phyloP scores from a whole-genome alignment of 1,140 invertebrate genomes.

The Bombus haemorrhoidalis region DNA sequence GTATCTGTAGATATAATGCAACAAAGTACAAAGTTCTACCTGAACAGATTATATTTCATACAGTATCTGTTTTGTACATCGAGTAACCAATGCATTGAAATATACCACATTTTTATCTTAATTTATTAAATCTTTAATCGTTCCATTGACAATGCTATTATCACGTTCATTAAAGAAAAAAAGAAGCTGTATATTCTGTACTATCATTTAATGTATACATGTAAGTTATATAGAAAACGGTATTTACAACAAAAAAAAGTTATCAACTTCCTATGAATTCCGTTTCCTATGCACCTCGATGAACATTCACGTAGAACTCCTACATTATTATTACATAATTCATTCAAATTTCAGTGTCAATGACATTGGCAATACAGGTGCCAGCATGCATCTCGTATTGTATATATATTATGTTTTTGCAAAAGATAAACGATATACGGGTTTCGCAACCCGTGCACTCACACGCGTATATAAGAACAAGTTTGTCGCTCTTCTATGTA shows the following conservation, averaged over 20 bases:
- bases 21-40: constrained; percentile 59
- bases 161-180: constrained; percentile 1
- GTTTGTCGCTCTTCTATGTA: constrained; percentile 47
- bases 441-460: constrained; percentile 37
- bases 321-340: constrained; percentile 33
- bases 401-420: constrained; percentile 19
- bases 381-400: constrained; percentile 70
- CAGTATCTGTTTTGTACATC: constrained; percentile 55
- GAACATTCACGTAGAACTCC: neutral
- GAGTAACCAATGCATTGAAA: constrained; percentile 50
- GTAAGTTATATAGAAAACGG: constrained; percentile 3
- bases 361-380: constrained; percentile 69
- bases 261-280: neutral
- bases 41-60: constrained; percentile 59
- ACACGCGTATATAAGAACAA: constrained; percentile 66
- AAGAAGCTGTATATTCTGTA: neutral
- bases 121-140: constrained; percentile 46
- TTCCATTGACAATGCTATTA: constrained; percentile 36
- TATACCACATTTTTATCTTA: constrained; percentile 53
- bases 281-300: constrained; percentile 6
- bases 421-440: constrained; percentile 60
- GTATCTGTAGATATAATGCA: constrained; percentile 44
- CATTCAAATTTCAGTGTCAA: constrained; percentile 54
- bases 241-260: neutral
- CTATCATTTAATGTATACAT: neutral